Evolutionary conservation across 1,140 invertebrate genomes (phyloP), one percentile per base, ranked within the genome.

Genomic region (Thalassaphorura encarpata): DNA sequence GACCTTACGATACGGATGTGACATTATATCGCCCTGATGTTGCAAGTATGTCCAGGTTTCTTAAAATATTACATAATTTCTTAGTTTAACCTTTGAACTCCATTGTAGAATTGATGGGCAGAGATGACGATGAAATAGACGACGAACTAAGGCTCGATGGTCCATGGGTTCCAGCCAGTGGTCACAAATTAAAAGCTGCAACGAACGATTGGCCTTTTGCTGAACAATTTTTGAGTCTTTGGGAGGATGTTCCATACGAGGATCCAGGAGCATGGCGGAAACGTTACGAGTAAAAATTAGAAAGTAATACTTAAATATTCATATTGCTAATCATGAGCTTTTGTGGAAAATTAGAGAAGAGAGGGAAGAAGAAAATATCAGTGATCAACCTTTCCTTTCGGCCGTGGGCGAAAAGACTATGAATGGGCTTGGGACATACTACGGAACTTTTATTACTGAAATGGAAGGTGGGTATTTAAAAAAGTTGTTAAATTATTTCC

Each of bases 371-470:
- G 31, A 40, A 33, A 56, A 51, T 41, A 24, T 58, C 3, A 43
- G 42, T 13, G 50, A n/a, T n/a, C n/a, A 53, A 11, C n/a, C 54
- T 8, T 64, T 61, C 33, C 16, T 56, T 18, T 26, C 58, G 16
- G 53, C 52, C 1, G 24, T 61, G 0, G 55, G 51, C 3, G 42
- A 49, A 16, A 55, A 29, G 28, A 29, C 47, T 0, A 64, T 64
- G 62, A 64, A 64, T 43, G 62, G 62, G n/a, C 42, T 52, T 18
- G 62, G 62, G 23, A 64, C 62, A 18, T 60, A 60, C 16, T 61
- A 64, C 24, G 62, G 62, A 41, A 64, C 62, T 16, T 64, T 64
- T 31, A n/a, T n/a, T n/a, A n/a, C n/a, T n/a, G n/a, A n/a, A n/a
- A 64, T 58, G 6, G 48, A 28, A n/a, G 15, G 36, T 41, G 29